phyloP scores from a whole-genome alignment of 2,113 vertebrate genomes.

The Tachuris rubrigastra region DNA sequence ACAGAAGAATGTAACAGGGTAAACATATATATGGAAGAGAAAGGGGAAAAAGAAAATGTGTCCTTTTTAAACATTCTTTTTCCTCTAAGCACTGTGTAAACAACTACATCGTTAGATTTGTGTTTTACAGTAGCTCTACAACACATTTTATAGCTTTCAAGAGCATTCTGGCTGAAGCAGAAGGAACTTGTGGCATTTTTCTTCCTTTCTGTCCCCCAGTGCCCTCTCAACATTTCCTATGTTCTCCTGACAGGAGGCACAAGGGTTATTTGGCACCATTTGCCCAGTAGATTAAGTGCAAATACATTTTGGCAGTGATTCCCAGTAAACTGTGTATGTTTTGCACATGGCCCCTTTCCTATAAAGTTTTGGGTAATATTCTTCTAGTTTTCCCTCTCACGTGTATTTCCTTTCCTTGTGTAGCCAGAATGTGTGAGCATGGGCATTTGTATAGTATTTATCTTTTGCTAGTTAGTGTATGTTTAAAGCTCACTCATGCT shows the following conservation, averaged over 20 bases:
- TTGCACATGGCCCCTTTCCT: not conserved
- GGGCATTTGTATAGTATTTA: not conserved
- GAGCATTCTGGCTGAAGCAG: not conserved
- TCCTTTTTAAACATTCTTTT: not conserved
- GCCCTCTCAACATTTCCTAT: not conserved
- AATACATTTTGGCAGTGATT: conserved; percentile 12
- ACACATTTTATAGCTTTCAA: not conserved
- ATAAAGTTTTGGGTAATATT: not conserved
- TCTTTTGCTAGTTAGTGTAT: not conserved
- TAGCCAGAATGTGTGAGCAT: not conserved
- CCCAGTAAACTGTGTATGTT: not conserved
- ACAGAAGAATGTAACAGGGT: not conserved
- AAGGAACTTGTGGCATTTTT: not conserved
- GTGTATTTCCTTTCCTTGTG: not conserved
- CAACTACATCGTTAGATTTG: not conserved
- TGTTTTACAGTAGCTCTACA: not conserved
- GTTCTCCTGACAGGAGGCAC: conserved; percentile 9
- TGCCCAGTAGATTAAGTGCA: not conserved
- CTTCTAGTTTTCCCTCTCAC: not conserved
- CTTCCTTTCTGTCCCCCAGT: not conserved
- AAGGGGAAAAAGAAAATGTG: not conserved
- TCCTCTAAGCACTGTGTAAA: not conserved
- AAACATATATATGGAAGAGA: not conserved
- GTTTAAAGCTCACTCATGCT: not conserved
- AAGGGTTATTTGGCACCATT: conserved; percentile 1